These are phyloP conservation scores for Hassar affinis DNA, from an alignment of 2,113 vertebrate genomes.

Conservation along the genomic window DNA sequence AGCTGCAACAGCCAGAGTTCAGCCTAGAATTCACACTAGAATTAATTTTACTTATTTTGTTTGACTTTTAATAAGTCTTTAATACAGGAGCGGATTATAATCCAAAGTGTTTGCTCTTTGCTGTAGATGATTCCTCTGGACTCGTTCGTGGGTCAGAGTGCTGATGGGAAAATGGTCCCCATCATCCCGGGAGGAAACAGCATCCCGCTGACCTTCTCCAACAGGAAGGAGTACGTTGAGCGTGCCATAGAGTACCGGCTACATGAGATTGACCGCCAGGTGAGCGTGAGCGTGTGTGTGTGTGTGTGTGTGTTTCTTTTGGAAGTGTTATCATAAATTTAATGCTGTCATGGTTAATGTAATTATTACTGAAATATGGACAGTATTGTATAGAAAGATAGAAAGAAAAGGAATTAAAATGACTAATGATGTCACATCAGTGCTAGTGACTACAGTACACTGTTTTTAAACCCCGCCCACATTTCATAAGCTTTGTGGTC, in stretches of 20 bases:
- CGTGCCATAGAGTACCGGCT: conserved; percentile 73
- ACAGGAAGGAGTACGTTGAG: conserved; percentile 77
- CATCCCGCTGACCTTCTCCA: conserved; percentile 75
- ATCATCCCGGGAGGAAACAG: conserved; percentile 75
- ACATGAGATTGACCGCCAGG: conserved; percentile 79
- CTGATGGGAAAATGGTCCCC: conserved; percentile 75
- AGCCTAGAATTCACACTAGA: no score
- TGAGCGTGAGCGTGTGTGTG: conserved; percentile 39
- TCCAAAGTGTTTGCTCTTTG: neutral
- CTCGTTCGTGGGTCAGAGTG: conserved; percentile 77
- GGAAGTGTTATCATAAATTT: neutral
- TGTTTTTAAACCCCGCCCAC: no score
- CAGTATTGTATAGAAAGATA: neutral
- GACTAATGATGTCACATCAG: no score
- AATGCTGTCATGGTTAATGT: no score
- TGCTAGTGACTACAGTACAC: no score
- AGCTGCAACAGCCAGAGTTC: no score
- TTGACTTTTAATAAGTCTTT: no score
- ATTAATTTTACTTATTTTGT: no score
- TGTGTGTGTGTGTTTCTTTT: neutral
- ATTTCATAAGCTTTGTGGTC: no score
- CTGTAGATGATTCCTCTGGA: conserved; percentile 79
- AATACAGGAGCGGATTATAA: no score
- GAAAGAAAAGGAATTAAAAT: neutral
- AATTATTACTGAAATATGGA: neutral